phyloP scores from a whole-genome alignment of 2,113 vertebrate genomes.

The Rana temporaria region DNA sequence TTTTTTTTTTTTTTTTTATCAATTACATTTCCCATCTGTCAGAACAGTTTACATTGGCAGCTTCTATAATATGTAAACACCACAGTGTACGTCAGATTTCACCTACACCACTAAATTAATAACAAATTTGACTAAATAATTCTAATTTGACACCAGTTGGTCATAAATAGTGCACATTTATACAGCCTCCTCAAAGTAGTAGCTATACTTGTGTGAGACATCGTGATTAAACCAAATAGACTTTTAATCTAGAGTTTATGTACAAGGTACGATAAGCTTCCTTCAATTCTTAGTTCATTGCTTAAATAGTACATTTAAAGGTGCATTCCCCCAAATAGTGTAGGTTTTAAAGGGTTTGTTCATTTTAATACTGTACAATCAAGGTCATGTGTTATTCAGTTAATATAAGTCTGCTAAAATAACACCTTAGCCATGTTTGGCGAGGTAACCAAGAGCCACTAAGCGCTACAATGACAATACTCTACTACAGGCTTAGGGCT shows the following conservation, averaged over 20 bases:
- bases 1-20: no score
- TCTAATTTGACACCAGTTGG: constrained; percentile 30
- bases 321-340: constrained; percentile 8
- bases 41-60: not conserved
- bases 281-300: not conserved
- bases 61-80: constrained; percentile 16
- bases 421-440: not conserved
- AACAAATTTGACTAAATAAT: not conserved
- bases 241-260: not conserved
- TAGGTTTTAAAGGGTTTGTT: not conserved
- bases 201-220: constrained; percentile 26
- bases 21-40: not conserved
- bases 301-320: not conserved
- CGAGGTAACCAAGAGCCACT: not conserved
- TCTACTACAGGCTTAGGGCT: not conserved
- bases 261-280: not conserved
- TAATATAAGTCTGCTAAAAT: not conserved
- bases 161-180: constrained; percentile 46
- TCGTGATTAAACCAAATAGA: not conserved
- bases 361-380: constrained; percentile 12
- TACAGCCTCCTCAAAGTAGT: constrained; percentile 1
- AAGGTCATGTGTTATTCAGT: no score
- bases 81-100: not conserved
- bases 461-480: not conserved
- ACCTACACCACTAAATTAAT: constrained; percentile 8